phyloP scores from a whole-genome alignment of 2,113 vertebrate genomes.

The Dipodomys merriami region DNA sequence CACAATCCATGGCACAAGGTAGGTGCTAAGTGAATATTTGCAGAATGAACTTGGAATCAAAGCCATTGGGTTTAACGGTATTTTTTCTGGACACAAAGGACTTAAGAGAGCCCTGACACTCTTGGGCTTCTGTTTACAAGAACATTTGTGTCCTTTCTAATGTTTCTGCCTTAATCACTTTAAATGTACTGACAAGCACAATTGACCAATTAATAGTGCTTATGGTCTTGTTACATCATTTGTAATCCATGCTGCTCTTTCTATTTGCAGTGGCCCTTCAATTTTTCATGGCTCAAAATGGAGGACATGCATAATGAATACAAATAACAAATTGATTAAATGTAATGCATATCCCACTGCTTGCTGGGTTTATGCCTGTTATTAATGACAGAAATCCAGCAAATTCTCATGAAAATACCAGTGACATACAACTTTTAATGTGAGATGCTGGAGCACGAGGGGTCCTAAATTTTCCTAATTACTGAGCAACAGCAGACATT shows the following conservation, averaged over 20 bases:
- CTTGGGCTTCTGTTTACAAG: conserved; percentile 66
- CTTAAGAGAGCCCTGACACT: conserved; percentile 24
- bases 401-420: conserved; percentile 79
- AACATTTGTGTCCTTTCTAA: conserved; percentile 71
- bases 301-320: conserved; percentile 84
- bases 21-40: neutral
- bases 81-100: neutral
- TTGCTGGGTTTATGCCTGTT: conserved; percentile 77
- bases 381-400: conserved; percentile 84
- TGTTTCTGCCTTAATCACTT: conserved; percentile 82
- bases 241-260: conserved; percentile 81
- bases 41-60: neutral
- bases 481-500: conserved; percentile 68
- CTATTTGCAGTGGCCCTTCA: conserved; percentile 82
- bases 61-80: neutral
- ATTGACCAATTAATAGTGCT: conserved; percentile 85
- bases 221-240: conserved; percentile 81
- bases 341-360: conserved; percentile 77
- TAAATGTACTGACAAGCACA: conserved; percentile 84
- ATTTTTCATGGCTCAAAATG: conserved; percentile 87
- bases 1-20: neutral
- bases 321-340: conserved; percentile 84
- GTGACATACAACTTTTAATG: conserved; percentile 77
- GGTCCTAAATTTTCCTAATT: conserved; percentile 78
- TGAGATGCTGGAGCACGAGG: conserved; percentile 59